Evolutionary conservation across 2,888 invertebrate genomes (phyloP).

Genomic region (Drosophila differens): DNA sequence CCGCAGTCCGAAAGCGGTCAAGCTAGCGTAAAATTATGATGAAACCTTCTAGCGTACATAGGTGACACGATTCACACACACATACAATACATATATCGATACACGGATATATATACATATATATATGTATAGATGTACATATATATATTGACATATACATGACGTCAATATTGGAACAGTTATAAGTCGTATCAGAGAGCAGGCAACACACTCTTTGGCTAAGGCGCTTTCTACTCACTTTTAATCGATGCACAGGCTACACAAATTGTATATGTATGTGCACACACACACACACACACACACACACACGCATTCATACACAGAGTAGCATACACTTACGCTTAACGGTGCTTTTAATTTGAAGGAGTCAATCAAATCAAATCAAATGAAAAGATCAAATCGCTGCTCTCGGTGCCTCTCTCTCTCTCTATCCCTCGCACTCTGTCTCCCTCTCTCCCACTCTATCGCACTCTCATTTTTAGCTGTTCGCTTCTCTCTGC

Average conservation of each 20-base stretch:
- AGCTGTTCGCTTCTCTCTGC: not conserved
- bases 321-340: slow-evolving; percentile 24
- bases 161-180: not conserved
- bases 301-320: not conserved
- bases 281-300: not conserved
- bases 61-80: slow-evolving; percentile 12
- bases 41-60: slow-evolving; percentile 49
- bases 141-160: not conserved
- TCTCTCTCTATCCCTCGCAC: not conserved
- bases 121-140: not conserved
- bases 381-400: slow-evolving; percentile 48
- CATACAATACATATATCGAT: not conserved
- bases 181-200: not conserved
- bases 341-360: slow-evolving; percentile 77
- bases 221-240: not conserved
- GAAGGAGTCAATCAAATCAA: slow-evolving; percentile 70
- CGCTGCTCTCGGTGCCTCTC: slow-evolving; percentile 5
- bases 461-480: not conserved
- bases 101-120: not conserved
- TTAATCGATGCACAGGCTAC: slow-evolving; percentile 7
- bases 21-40: slow-evolving; percentile 57
- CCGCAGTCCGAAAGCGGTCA: slow-evolving; percentile 48
- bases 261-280: not conserved
- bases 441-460: not conserved
- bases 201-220: not conserved